Evolutionary conservation across 2,113 vertebrate species (phyloP), one percentile per base, ranked within the genome.

Genomic region (Myiozetetes cayanensis): DNA sequence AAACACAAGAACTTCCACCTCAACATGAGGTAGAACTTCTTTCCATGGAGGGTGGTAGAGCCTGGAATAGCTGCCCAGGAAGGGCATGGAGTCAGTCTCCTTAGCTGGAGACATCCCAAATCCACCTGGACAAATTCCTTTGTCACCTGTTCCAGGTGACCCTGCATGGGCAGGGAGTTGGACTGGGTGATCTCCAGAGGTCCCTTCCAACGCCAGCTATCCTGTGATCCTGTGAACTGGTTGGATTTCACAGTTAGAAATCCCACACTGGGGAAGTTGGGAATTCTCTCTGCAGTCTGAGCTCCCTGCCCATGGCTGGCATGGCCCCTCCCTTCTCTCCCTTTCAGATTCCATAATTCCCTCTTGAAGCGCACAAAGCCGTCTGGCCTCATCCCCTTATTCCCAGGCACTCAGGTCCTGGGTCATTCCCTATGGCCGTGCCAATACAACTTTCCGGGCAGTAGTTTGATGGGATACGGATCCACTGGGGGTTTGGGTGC

Each of bases 381-480:
- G 25, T 28, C 59, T 25, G 15, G 59, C 35, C 59, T 27, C 59
- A 62, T 11, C 37, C 58, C 58, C 35, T 61, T 25, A 27, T 27
- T 39, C 35, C 61, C 61, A 30, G 27, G 61, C 37, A 18, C 58
- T 37, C 25, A 28, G 12, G 15, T 4, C 18, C 55, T 25, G 61
- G 18, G 27, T 9, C 61, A 12, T 28, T 41, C 39, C 61, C 27
- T 30, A 12, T 14, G 37, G 18, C 61, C 12, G 1, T 22, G 63
- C 73, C 44, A 22, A 61, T 16, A 28, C 55, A 85, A 58, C 90
- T 91, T 92, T 31, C 74, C 49, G 87, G 87, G 79, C 90, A 94
- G 66, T 53, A 35, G 13, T 95, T 97, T 62, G 94, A n/a, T 46
- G 68, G 91, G 85, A 78, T 28, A 13, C 0, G 39, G 79, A 35